A percentile compares a stretch with the other conserved stretches of the same genome.
Evolutionary conservation across 2,797 vertebrate species (phyloP).

Genomic region (Gila robusta): DNA sequence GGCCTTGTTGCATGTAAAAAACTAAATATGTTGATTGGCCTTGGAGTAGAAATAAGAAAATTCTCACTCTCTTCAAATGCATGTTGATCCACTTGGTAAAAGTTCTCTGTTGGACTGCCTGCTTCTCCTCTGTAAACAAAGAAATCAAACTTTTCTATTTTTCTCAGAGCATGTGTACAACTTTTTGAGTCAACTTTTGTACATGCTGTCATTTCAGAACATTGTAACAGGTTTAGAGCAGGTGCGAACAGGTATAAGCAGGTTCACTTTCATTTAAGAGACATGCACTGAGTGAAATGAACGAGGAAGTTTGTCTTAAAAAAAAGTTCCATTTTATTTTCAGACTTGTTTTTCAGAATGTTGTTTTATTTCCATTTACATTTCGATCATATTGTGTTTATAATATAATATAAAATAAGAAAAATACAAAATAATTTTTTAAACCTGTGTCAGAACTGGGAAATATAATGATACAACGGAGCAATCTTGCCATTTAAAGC

Average conservation of each 20-base stretch:
- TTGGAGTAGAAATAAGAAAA: background rate
- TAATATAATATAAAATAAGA: background rate
- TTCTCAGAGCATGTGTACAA: background rate
- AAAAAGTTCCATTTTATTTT: background rate
- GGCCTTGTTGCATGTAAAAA: background rate
- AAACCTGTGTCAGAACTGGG: background rate
- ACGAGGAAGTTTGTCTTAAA: background rate
- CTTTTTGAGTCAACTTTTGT: background rate
- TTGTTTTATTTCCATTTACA: background rate
- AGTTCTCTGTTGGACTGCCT: conserved; percentile 85
- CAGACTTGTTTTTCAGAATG: background rate
- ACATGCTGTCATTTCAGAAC: background rate
- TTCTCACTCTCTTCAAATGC: conserved; percentile 86
- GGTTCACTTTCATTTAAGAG: background rate
- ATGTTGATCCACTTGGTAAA: conserved; percentile 93
- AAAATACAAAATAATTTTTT: background rate
- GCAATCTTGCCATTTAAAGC: background rate
- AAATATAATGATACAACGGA: background rate
- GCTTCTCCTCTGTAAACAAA: conserved; percentile 79
- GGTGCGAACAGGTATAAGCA: conserved; percentile 20
- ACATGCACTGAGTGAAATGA: background rate
- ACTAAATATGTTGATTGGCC: background rate
- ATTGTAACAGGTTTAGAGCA: background rate
- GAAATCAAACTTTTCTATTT: background rate
- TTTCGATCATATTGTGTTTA: background rate